A percentile compares a stretch with the other conserved stretches of the same genome.
Evolutionary conservation across 2,888 invertebrate species (phyloP).

Genomic region (Elegia similella): DNA sequence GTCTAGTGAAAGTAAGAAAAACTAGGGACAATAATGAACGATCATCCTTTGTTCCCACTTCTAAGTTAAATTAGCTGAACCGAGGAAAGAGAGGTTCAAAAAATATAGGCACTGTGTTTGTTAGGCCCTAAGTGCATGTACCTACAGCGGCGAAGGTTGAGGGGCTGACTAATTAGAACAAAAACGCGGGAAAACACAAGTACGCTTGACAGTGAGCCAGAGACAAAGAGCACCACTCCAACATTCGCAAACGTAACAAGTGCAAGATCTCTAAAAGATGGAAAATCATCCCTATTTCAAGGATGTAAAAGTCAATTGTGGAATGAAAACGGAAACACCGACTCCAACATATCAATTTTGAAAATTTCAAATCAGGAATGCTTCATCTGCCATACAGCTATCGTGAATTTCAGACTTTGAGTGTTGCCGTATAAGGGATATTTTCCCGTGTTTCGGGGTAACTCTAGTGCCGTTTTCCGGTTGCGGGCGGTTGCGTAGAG

Average conservation of each 20-base stretch:
- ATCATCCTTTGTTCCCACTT: slow-evolving; percentile 1
- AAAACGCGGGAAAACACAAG: slow-evolving; percentile 80
- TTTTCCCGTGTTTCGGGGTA: slow-evolving; percentile 23
- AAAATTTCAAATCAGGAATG: slow-evolving; percentile 39
- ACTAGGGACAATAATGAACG: background rate
- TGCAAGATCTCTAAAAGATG: slow-evolving; percentile 22
- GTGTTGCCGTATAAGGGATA: slow-evolving; percentile 15
- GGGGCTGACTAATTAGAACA: slow-evolving; percentile 79
- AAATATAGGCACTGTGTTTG: slow-evolving; percentile 9
- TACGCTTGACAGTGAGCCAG: slow-evolving; percentile 78
- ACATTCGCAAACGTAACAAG: slow-evolving; percentile 60
- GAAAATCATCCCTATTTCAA: slow-evolving; percentile 1
- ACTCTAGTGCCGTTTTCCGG: slow-evolving; percentile 36
- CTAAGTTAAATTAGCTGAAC: background rate
- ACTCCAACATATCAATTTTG: slow-evolving; percentile 63
- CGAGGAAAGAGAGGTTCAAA: background rate
- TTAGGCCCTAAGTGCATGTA: slow-evolving; percentile 15
- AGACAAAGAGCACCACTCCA: slow-evolving; percentile 70
- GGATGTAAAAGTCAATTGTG: slow-evolving; percentile 12
- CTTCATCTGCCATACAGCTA: slow-evolving; percentile 26
- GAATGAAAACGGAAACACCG: slow-evolving; percentile 32
- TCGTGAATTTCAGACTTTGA: slow-evolving; percentile 31
- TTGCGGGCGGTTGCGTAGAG: slow-evolving; percentile 62
- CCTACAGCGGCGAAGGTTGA: slow-evolving; percentile 47
- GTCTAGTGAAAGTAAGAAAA: background rate